A percentile compares a stretch with the other conserved stretches of the same genome.
Conservation (phyloP, 2,888 invertebrate genomes). For the Epicampocera succincta region DNA sequence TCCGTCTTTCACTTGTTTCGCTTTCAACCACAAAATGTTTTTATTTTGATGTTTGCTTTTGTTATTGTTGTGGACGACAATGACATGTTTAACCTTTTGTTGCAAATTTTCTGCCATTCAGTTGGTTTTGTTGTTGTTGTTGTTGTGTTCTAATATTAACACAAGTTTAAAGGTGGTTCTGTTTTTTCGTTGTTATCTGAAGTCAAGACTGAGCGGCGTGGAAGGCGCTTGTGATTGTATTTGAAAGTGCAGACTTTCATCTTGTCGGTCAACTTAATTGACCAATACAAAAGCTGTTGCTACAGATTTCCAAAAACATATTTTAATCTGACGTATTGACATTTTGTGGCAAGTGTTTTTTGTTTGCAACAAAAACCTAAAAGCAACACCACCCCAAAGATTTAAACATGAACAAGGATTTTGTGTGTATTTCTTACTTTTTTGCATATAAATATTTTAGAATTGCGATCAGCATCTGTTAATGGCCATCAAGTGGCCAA, state of each 20-base stretch:
- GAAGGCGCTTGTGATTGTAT: neutral
- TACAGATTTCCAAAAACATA: neutral
- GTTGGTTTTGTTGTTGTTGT: neutral
- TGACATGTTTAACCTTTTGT: conserved; percentile 8
- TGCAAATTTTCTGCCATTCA: conserved; percentile 1
- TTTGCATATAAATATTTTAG: neutral
- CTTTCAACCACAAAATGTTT: conserved; percentile 21
- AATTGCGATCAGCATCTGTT: neutral
- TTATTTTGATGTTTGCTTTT: neutral
- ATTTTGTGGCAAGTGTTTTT: conserved; percentile 1
- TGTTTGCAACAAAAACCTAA: too few species aligned
- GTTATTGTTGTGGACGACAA: neutral
- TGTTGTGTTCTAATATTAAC: neutral
- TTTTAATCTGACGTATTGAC: conserved; percentile 33
- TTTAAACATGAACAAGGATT: neutral
- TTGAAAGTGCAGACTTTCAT: neutral
- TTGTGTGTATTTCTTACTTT: neutral
- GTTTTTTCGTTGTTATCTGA: neutral
- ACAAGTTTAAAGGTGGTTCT: neutral
- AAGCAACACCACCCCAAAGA: neutral
- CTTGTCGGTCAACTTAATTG: conserved; percentile 5
- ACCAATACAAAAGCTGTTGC: neutral
- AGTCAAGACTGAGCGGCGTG: neutral
- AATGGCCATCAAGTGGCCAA: conserved; percentile 8
- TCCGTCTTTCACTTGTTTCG: neutral